These are phyloP conservation scores for Pipistrellus nathusii DNA, from an alignment of 2,797 vertebrate genomes.

Conservation along the genomic window DNA sequence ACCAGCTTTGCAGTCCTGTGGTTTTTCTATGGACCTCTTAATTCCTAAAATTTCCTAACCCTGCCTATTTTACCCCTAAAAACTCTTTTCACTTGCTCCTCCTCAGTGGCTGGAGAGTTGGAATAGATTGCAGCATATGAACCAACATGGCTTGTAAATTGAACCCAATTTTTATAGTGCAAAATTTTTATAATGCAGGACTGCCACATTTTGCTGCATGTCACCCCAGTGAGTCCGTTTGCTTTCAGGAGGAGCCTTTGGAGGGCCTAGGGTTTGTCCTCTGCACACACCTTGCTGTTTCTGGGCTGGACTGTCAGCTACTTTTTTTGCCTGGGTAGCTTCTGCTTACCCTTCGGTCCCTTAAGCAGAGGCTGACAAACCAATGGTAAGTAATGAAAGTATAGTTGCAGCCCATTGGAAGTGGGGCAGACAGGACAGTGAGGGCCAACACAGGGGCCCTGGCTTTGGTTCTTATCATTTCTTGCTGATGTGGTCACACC, in stretches of 20 bases:
- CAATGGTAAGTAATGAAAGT: background rate
- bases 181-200: background rate
- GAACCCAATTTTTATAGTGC: background rate
- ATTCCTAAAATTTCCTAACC: too few species aligned
- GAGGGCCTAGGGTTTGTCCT: background rate
- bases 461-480: background rate
- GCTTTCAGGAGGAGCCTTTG: background rate
- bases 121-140: background rate
- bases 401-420: background rate
- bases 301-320: background rate
- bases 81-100: background rate
- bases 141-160: background rate
- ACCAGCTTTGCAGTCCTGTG: too few species aligned
- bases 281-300: background rate
- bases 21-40: too few species aligned
- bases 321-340: background rate
- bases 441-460: background rate
- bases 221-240: background rate
- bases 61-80: too few species aligned
- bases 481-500: background rate
- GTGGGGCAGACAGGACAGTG: background rate
- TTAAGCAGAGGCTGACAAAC: background rate
- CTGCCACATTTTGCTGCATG: background rate
- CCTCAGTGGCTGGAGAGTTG: background rate
- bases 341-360: background rate